These are phyloP conservation scores for Siniperca knerii DNA, from an alignment of 2,113 vertebrate genomes.

Conservation along the genomic window DNA sequence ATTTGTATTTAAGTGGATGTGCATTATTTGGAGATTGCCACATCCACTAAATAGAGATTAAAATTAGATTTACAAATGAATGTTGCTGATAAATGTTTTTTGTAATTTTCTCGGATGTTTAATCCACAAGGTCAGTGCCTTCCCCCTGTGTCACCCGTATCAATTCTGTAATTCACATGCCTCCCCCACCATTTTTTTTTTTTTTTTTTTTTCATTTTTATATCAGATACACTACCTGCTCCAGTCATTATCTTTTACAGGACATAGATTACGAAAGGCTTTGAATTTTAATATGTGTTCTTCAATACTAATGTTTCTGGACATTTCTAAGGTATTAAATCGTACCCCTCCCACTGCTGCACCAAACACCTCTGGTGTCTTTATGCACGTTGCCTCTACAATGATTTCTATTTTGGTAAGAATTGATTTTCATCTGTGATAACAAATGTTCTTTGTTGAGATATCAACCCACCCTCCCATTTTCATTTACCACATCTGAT, in stretches of 20 bases:
- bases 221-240: constrained; percentile 24
- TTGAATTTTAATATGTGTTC: constrained; percentile 21
- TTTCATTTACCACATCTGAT: constrained; percentile 75
- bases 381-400: constrained; percentile 19
- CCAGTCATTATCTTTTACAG: constrained; percentile 40
- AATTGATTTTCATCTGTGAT: constrained; percentile 72
- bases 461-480: constrained; percentile 63
- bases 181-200: constrained; percentile 17
- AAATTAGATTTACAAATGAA: constrained; percentile 74
- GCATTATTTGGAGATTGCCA: constrained; percentile 72
- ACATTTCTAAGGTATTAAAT: neutral
- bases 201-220: constrained; percentile 25
- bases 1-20: constrained; percentile 63
- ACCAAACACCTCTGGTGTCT: constrained; percentile 45
- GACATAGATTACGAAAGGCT: constrained; percentile 34
- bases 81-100: constrained; percentile 64
- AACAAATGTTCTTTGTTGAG: constrained; percentile 71
- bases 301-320: neutral
- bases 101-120: constrained; percentile 64
- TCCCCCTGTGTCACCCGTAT: constrained; percentile 22
- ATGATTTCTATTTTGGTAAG: constrained; percentile 63
- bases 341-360: constrained; percentile 13
- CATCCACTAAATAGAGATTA: constrained; percentile 73
- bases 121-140: constrained; percentile 67
- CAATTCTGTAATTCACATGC: constrained; percentile 58